These are phyloP conservation scores for Platycnemis pennipes DNA, from an alignment of 2,888 invertebrate species.

Conservation along the genomic window DNA sequence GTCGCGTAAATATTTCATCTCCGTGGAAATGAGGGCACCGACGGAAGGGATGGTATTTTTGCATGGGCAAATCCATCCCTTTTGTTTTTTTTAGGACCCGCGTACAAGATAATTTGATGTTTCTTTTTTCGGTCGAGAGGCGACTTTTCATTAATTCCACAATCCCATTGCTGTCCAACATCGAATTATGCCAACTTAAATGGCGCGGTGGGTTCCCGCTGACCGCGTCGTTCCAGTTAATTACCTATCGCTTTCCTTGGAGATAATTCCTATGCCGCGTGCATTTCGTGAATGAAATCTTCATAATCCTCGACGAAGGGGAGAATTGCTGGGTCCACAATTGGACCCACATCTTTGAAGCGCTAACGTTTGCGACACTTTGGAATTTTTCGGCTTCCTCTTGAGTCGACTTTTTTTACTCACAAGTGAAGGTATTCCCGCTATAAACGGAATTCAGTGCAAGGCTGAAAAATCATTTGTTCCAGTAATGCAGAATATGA, in stretches of 20 bases:
- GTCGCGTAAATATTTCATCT: slow-evolving; percentile 10
- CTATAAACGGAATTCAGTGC: not conserved
- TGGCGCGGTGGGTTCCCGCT: not conserved
- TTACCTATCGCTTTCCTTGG: not conserved
- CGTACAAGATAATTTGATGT: not conserved
- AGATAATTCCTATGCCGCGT: not conserved
- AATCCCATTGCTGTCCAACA: not conserved
- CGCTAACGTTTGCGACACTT: not conserved
- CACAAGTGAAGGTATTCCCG: not conserved
- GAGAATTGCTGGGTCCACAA: not conserved
- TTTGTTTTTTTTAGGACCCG: not conserved
- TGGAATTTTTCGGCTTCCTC: not conserved
- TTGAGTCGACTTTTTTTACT: not conserved
- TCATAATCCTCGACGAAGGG: too few relatives aligned
- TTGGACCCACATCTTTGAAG: not conserved
- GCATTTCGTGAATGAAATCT: not conserved
- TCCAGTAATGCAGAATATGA: not conserved
- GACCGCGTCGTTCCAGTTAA: not conserved
- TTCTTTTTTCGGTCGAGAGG: not conserved
- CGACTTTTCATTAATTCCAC: not conserved
- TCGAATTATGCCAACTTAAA: not conserved
- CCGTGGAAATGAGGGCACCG: not conserved
- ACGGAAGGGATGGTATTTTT: not conserved
- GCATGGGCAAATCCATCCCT: not conserved
- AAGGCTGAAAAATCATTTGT: not conserved